phyloP scores from a whole-genome alignment of 64 coral and sea anemone genomes.

The Stylophora pistillata region DNA sequence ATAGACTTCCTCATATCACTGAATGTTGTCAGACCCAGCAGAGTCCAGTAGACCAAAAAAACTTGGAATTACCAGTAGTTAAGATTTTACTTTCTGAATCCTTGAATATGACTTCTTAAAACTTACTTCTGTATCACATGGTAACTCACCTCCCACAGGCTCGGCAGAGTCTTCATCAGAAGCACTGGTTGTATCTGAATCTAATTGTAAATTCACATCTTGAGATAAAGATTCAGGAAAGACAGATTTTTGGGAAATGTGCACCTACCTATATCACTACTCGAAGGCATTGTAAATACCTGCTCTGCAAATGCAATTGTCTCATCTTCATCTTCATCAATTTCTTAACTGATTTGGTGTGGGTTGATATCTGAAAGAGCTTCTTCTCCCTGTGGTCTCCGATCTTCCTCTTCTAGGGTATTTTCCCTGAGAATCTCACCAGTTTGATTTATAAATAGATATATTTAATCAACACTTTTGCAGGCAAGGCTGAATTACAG shows the following conservation, averaged over 20 bases:
- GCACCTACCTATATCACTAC: not conserved
- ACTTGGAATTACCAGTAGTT: too few relatives aligned
- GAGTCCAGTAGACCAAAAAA: not conserved
- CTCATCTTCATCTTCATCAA: conserved; percentile 37
- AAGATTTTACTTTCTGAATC: not conserved
- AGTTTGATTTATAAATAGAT: too few relatives aligned
- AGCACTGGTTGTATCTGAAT: not conserved
- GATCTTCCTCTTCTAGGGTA: conserved; percentile 2
- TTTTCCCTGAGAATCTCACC: conserved; percentile 14
- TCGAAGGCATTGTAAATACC: not conserved
- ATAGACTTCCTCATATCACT: conserved; percentile 35
- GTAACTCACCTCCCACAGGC: not conserved
- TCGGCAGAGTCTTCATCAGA: not conserved
- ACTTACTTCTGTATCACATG: conserved; percentile 3
- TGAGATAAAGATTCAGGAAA: not conserved
- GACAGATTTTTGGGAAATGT: not conserved
- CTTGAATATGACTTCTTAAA: too few relatives aligned
- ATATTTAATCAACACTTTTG: too few relatives aligned
- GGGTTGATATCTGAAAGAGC: conserved; percentile 23
- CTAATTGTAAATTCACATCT: not conserved
- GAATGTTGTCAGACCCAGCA: conserved; percentile 32
- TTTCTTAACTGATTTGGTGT: conserved; percentile 24
- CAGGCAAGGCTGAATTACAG: too few relatives aligned
- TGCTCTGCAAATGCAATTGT: conserved; percentile 20
- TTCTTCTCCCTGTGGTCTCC: not conserved